These are phyloP conservation scores for Torymus auratus DNA, from an alignment of 2,888 invertebrate species.

Conservation along the genomic window DNA sequence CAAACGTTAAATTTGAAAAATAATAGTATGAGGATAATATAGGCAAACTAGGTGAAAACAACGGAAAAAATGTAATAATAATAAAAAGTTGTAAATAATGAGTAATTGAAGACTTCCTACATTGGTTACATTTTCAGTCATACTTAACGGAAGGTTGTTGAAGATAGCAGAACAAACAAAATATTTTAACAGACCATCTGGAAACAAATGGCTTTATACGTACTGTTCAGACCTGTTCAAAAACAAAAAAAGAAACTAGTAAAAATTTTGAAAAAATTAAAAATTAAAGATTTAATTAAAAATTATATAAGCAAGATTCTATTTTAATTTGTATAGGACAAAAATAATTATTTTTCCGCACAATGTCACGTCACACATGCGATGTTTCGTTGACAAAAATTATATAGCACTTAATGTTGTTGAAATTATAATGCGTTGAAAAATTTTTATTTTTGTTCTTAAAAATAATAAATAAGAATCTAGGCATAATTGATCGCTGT, in stretches of 20 bases:
- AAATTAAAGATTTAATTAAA: slow-evolving; percentile 11
- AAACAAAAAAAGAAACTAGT: slow-evolving; percentile 56
- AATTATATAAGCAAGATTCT: slow-evolving; percentile 29
- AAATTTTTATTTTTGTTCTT: slow-evolving; percentile 50
- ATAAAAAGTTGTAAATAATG: slow-evolving; percentile 21
- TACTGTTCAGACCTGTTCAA: slow-evolving; percentile 58
- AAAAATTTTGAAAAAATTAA: slow-evolving; percentile 45
- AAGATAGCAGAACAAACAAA: slow-evolving; percentile 52
- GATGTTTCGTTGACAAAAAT: too few species aligned
- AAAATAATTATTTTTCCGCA: slow-evolving; percentile 55
- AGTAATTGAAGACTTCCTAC: slow-evolving; percentile 44
- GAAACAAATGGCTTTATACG: slow-evolving; percentile 56
- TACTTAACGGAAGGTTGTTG: slow-evolving; percentile 53
- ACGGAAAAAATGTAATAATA: not conserved
- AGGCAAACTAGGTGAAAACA: slow-evolving; percentile 13
- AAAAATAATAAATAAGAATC: slow-evolving; percentile 39
- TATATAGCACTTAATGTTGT: too few species aligned
- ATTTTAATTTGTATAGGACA: slow-evolving; percentile 37
- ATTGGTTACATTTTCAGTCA: slow-evolving; percentile 47
- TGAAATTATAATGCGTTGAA: slow-evolving; percentile 25
- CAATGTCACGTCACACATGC: not conserved
- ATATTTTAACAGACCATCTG: slow-evolving; percentile 56
- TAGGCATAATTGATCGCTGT: slow-evolving; percentile 12
- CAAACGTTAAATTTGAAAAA: not conserved
- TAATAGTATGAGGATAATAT: slow-evolving; percentile 2